Evolutionary conservation across 2,888 invertebrate genomes (phyloP).

Genomic region (Caenorhabditis panamensis): DNA sequence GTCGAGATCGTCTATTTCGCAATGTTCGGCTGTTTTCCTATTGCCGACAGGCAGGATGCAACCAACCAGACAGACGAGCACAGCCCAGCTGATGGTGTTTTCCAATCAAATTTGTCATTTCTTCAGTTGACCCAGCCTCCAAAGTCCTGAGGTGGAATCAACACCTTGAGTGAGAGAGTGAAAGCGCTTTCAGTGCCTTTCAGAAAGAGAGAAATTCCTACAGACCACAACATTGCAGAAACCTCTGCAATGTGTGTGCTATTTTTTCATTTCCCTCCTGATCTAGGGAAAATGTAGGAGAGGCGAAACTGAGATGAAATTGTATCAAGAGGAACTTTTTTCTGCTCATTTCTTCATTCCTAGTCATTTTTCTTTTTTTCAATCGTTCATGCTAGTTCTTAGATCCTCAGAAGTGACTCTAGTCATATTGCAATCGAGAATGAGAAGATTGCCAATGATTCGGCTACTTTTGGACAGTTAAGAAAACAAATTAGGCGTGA

Average conservation of each 20-base stretch:
- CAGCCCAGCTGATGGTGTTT: not conserved
- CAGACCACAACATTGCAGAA: not conserved
- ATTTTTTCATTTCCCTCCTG: not conserved
- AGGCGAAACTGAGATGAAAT: not conserved
- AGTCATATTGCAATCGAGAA: not conserved
- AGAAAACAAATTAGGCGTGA: slow-evolving; percentile 40
- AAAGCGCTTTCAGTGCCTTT: not conserved
- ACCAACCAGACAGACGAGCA: not conserved
- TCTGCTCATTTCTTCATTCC: slow-evolving; percentile 24
- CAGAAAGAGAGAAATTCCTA: not conserved
- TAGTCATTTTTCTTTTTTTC: not conserved
- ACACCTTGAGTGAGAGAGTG: not conserved
- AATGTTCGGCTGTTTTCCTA: too few relatives aligned
- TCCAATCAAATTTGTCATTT: not conserved
- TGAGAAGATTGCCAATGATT: too few relatives aligned
- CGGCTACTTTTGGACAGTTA: slow-evolving; percentile 13
- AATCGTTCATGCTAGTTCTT: not conserved
- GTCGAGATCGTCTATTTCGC: too few relatives aligned
- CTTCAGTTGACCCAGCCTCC: not conserved
- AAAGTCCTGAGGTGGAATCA: too few relatives aligned
- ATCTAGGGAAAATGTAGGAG: not conserved
- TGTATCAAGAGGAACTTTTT: not conserved
- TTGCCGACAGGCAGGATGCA: not conserved
- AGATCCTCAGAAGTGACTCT: not conserved
- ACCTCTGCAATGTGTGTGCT: not conserved